phyloP scores from a whole-genome alignment of 1,140 invertebrate genomes.

The Drosophila pseudoananassae region DNA sequence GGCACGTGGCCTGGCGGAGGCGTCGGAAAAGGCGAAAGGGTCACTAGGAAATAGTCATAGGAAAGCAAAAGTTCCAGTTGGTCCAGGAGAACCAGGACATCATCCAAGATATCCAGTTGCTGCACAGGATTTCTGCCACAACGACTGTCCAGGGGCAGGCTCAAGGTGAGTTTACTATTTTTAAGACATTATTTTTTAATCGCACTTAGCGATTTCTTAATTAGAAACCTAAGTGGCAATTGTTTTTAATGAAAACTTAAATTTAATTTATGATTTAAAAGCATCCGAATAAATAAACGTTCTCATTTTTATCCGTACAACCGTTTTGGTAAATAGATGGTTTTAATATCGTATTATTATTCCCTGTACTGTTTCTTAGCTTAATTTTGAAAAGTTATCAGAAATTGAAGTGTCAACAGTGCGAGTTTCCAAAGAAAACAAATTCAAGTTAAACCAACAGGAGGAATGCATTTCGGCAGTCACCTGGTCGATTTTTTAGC shows the following conservation, averaged over 20 bases:
- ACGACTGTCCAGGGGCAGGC: not conserved
- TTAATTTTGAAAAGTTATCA: no score
- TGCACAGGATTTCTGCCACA: not conserved
- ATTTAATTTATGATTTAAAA: no score
- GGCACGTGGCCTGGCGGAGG: slow-evolving; percentile 58
- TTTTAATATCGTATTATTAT: no score
- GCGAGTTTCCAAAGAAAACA: not conserved
- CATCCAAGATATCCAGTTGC: not conserved
- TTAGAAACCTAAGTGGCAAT: no score
- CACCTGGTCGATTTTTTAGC: not conserved
- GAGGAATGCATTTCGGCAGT: not conserved
- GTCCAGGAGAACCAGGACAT: not conserved
- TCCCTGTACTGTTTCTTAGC: no score
- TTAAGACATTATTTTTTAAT: no score
- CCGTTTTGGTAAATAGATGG: no score
- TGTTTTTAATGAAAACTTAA: no score
- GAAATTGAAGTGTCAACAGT: no score
- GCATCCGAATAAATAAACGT: no score
- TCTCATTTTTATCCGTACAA: no score
- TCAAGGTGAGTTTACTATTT: not conserved
- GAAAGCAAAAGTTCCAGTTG: not conserved
- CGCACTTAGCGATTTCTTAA: no score
- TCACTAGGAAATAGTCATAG: slow-evolving; percentile 19
- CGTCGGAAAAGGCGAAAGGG: slow-evolving; percentile 64
- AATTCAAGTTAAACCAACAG: not conserved